Evolutionary conservation across 1,140 invertebrate genomes (phyloP), one percentile per base, ranked within the genome.

Genomic region (Adoxophyes honmai): DNA sequence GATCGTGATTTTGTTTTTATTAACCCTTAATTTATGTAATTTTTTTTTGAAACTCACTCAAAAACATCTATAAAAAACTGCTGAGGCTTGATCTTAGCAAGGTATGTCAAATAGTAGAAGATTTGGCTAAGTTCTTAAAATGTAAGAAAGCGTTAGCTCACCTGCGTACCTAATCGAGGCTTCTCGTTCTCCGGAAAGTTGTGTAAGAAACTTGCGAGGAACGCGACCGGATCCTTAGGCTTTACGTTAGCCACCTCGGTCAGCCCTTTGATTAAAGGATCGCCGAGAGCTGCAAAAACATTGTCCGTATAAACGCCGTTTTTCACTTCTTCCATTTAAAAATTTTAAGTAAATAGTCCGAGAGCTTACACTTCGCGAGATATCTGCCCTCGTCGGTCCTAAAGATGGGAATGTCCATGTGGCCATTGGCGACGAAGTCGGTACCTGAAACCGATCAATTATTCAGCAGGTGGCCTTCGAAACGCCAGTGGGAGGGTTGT

Each of bases 261-360:
- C 54, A 97, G 86, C 61, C 95, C 96, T 91, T 95, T 95, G 56
- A 96, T 95, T 55, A 97, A 90, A 39, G 95, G 95, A 91, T 96
- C 95, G 38, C 95, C 95, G 16, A 97, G 90, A 64, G 95, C 96
- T 95, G 85, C 68, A 90, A 90, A 81, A 75, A 89, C 71, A 81
- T 70, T 72, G 55, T 89, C 74, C 59, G 70, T 48, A 44, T 88
- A 67, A 85, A 62, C 58, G 28, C 71, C 64, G 34, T 62, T 63
- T 39, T 60, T 60, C 57, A 53, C 48, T 62, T 54, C 57, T 62
- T 73, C 57, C 73, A 75, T 70, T 60, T 62, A 60, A 59, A 57
- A 51, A 60, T 37, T 51, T 15, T 63, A 56, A 58, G 63, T 55
- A 63, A 44, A 57, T 44, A 55, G 58, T 51, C n/a, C 11, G 57